Conservation (phyloP, 2,113 vertebrate genomes). For the Pseudolaguvia tuberculata region DNA sequence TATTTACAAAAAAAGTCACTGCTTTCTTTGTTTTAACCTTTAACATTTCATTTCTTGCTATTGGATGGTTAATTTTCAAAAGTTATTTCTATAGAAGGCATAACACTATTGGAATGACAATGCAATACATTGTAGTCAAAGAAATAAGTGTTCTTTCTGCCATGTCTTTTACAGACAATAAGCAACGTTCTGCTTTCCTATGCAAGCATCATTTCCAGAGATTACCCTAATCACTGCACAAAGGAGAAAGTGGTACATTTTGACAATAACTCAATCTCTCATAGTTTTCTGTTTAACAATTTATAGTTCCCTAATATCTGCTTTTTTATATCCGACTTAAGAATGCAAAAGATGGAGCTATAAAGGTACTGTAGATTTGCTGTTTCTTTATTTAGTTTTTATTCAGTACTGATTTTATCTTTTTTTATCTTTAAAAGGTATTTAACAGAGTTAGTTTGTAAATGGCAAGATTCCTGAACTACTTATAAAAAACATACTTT, state of each 20-base stretch:
- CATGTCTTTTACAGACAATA: conserved; percentile 77
- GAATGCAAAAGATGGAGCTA: conserved; percentile 49
- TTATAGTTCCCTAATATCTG: background rate
- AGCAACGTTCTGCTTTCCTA: conserved; percentile 96
- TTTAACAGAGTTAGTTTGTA: background rate
- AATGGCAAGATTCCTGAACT: background rate
- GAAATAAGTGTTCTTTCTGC: background rate
- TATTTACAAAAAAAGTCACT: background rate
- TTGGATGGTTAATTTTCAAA: background rate
- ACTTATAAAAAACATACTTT: background rate
- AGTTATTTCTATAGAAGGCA: no score
- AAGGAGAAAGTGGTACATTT: conserved; percentile 89
- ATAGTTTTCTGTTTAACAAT: background rate
- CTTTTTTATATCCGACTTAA: conserved; percentile 18
- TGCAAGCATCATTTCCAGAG: conserved; percentile 89
- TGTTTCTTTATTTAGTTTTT: no score
- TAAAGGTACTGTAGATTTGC: conserved; percentile 36
- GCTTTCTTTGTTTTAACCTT: background rate
- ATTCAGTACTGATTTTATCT: background rate
- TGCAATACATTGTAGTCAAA: background rate
- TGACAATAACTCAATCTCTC: background rate
- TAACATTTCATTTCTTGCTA: background rate
- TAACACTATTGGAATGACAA: no score
- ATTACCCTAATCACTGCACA: conserved; percentile 87
- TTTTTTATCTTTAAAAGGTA: background rate